Base-by-base conservation (phyloP, 30 jellyfish, hydroid and myxozoan species). In the Nemopilema nomurai region DNA sequence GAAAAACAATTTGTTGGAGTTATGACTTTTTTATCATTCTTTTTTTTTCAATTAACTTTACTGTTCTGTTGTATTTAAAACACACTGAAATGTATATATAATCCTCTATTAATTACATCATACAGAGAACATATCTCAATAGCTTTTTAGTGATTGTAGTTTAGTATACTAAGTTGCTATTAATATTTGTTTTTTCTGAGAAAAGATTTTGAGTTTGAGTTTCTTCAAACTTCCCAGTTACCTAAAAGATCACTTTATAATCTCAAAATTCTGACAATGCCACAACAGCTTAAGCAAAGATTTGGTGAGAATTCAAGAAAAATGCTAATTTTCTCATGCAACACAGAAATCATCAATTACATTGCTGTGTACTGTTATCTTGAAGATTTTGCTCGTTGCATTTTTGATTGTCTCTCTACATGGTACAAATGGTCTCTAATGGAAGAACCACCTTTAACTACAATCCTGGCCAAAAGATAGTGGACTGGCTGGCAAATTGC, bases 401-500 rank as follows among this genome's bases (percentile, higher is more conserved):
- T 53, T 65, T 79, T 79, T 65, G 79, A 57, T 57, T 79, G 80
- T 79, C 71, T 79, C 80, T 79, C 88, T 19, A 65, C 80, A 41
- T 79, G 88, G 88, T 79, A 79, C 80, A 29, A 52, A 52, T 79
- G 32, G 49, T 79, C 88, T 57, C 88, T 79, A 0, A 79, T 53
- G 78, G 88, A 79, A 29, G 88, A 57, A 24, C 88, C 88, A 29
- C 88, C 88, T 79, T 79, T 79, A 57, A 30, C 78, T 51, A n/a
- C n/a, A n/a, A n/a, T n/a, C n/a, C n/a, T n/a, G n/a, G n/a, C n/a
- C n/a, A n/a, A n/a, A n/a, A n/a, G n/a, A n/a, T n/a, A n/a, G n/a
- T n/a, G n/a, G n/a, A n/a, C n/a, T n/a, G n/a, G n/a, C n/a, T n/a
- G n/a, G n/a, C n/a, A n/a, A n/a, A n/a, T n/a, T n/a, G n/a, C n/a